A percentile compares a stretch with the other conserved stretches of the same genome.
These are phyloP conservation scores for Chelonus formosanus DNA, from an alignment of 2,888 invertebrate species.

Conservation along the genomic window DNA sequence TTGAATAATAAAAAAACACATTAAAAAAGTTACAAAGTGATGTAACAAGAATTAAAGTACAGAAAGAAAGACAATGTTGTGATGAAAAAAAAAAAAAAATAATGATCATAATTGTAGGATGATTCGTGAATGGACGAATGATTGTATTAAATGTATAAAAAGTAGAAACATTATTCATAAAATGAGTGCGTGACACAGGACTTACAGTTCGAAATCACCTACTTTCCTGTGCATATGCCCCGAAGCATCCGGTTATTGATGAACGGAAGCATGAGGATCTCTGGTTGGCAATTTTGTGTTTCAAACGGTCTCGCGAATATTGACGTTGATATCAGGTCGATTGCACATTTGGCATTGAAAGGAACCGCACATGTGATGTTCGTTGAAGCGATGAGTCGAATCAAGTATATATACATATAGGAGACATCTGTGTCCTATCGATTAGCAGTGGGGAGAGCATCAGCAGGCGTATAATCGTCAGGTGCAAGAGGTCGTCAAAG, in stretches of 20 bases:
- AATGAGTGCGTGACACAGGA: slow-evolving; percentile 26
- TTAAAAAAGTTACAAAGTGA: too few relatives aligned
- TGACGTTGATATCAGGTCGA: slow-evolving; percentile 30
- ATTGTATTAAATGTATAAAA: not conserved
- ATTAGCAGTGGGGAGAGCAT: not conserved
- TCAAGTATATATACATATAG: not conserved
- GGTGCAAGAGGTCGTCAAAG: not conserved
- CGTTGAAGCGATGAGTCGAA: slow-evolving; percentile 8
- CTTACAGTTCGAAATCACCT: slow-evolving; percentile 23
- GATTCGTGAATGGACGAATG: not conserved
- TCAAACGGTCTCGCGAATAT: slow-evolving; percentile 22
- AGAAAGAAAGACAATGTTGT: too few relatives aligned
- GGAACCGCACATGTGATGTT: not conserved
- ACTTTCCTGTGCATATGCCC: slow-evolving; percentile 25
- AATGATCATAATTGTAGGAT: too few relatives aligned
- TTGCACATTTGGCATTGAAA: slow-evolving; percentile 20
- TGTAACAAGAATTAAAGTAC: too few relatives aligned
- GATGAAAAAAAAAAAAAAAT: too few relatives aligned
- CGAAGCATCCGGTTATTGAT: slow-evolving; percentile 30
- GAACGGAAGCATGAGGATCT: slow-evolving; percentile 25
- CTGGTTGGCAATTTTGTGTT: slow-evolving; percentile 29
- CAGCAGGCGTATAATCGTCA: slow-evolving; percentile 1
- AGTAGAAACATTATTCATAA: slow-evolving; percentile 13
- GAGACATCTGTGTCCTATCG: slow-evolving; percentile 22
- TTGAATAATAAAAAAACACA: too few relatives aligned